Evolutionary conservation across 1,140 invertebrate species (phyloP).

Genomic region (Ectropis grisescens): DNA sequence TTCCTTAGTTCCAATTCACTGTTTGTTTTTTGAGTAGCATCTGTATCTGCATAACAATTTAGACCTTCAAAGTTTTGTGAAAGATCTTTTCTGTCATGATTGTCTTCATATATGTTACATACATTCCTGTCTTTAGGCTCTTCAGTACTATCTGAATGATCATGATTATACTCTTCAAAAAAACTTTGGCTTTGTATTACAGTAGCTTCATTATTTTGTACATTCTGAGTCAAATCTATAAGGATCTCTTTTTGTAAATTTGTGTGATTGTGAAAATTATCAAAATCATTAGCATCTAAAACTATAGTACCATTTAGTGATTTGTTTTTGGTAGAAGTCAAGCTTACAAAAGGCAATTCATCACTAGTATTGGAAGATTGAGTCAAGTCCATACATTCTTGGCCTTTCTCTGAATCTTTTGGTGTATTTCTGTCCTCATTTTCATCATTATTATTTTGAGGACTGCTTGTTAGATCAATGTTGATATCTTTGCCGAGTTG

Average conservation of each 20-base stretch:
- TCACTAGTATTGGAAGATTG: conserved; percentile 18
- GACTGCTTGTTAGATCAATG: conserved; percentile 10
- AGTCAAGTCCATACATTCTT: conserved; percentile 22
- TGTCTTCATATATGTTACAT: conserved; percentile 2
- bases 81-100: conserved; percentile 1
- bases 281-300: conserved; percentile 16
- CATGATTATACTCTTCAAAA: conserved; percentile 17
- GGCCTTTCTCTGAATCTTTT: conserved; percentile 3
- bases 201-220: not conserved
- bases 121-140: conserved; percentile 1
- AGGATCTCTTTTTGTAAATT: too few species aligned
- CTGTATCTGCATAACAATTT: too few species aligned
- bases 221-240: too few species aligned
- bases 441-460: conserved; percentile 3
- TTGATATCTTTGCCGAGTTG: conserved; percentile 5
- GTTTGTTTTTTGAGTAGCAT: too few species aligned
- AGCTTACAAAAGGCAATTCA: conserved; percentile 11
- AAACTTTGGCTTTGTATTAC: conserved; percentile 8
- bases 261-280: too few species aligned
- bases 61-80: not conserved
- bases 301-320: conserved; percentile 13
- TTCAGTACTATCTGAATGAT: conserved; percentile 15
- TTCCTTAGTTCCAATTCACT: too few species aligned
- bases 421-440: not conserved
- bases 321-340: not conserved